Evolutionary conservation across 2,888 invertebrate species (phyloP).

Genomic region (Mechanitis messenoides): DNA sequence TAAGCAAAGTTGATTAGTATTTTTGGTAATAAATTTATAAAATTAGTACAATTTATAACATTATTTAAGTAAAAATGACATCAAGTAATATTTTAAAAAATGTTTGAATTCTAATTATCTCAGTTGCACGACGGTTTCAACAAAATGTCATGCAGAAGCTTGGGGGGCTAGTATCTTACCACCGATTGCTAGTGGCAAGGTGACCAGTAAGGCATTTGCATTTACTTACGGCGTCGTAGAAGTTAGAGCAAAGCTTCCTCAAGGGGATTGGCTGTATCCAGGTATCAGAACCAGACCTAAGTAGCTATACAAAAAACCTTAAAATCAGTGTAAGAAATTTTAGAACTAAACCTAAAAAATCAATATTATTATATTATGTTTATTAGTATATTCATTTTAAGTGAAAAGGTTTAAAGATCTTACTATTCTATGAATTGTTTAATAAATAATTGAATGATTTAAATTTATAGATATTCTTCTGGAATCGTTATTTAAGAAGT

Average conservation of each 20-base stretch:
- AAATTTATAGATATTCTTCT: conserved; percentile 65
- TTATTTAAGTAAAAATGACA: no score
- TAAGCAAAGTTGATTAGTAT: background rate
- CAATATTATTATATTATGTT: no score
- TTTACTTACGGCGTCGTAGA: conserved; percentile 83
- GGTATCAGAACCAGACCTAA: conserved; percentile 16
- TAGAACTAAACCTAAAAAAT: no score
- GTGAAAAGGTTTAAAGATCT: no score
- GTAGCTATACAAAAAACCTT: background rate
- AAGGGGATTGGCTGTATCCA: conserved; percentile 83
- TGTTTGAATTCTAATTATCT: conserved; percentile 6
- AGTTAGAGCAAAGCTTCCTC: conserved; percentile 82
- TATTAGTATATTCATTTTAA: no score
- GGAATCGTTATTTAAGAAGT: conserved; percentile 78
- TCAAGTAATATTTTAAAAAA: background rate
- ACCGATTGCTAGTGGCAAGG: conserved; percentile 79
- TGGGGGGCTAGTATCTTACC: conserved; percentile 76
- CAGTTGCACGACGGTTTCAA: conserved; percentile 53
- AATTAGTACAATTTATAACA: no score
- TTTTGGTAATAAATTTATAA: no score
- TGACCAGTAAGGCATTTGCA: conserved; percentile 79
- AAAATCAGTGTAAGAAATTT: no score
- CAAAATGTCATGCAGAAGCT: conserved; percentile 27
- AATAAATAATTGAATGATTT: background rate
- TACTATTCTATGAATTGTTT: no score